These are phyloP conservation scores for Buphagus erythrorhynchus DNA, from an alignment of 2,797 vertebrate species.

Conservation along the genomic window DNA sequence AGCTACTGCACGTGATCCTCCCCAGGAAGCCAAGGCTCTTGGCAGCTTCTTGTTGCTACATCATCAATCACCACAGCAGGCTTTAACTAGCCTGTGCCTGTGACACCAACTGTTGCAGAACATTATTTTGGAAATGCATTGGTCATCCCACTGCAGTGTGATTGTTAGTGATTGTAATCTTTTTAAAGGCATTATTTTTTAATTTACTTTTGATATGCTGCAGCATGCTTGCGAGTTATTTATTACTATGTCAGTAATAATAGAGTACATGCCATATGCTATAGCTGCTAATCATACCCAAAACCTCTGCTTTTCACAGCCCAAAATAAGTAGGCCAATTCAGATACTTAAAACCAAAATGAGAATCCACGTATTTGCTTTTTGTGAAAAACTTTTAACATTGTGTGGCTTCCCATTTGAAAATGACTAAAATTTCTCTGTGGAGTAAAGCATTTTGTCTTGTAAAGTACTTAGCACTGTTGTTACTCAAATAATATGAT, in stretches of 20 bases:
- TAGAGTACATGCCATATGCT: not conserved
- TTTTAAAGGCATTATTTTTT: not conserved
- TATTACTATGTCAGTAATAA: not conserved
- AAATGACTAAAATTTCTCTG: not conserved
- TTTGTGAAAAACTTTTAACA: not conserved
- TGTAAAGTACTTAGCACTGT: not conserved
- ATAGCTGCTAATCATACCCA: not conserved
- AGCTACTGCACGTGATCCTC: not conserved
- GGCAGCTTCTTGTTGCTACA: not conserved
- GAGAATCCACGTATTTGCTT: not conserved
- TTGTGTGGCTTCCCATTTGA: not conserved
- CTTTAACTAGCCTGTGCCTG: not conserved
- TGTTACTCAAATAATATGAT: not conserved
- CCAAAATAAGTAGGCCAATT: not conserved
- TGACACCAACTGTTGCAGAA: not conserved
- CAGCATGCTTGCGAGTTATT: not conserved
- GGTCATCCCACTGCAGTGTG: not conserved
- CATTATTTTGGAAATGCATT: not conserved
- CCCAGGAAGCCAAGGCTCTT: not conserved
- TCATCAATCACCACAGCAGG: constrained; percentile 1
- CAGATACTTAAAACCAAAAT: not conserved
- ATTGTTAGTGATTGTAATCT: not conserved
- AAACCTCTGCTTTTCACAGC: not conserved
- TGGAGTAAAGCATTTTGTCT: not conserved
- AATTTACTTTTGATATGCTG: not conserved